phyloP scores from a whole-genome alignment of 2,797 vertebrate genomes.

The Coracias cyanogaster region DNA sequence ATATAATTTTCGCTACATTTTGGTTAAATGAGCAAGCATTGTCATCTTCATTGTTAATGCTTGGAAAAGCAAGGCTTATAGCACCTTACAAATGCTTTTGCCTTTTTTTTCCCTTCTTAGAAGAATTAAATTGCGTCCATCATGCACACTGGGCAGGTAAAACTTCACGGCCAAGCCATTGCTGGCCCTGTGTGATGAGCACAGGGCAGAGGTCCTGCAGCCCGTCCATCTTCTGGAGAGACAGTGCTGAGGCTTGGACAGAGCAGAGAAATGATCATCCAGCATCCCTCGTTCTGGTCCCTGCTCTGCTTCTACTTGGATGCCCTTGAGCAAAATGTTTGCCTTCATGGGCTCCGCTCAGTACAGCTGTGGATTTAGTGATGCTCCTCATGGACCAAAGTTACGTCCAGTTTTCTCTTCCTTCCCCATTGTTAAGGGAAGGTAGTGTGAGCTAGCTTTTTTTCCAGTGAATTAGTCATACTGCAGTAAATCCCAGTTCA shows the following conservation, averaged over 20 bases:
- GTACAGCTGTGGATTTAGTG: not conserved
- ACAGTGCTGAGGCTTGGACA: not conserved
- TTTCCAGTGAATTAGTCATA: not conserved
- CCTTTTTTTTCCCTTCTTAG: not conserved
- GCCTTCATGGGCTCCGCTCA: not conserved
- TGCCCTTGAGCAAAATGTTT: fast-evolving
- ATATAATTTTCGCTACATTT: not conserved
- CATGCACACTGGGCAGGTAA: fast-evolving
- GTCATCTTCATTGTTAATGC: not conserved
- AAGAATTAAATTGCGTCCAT: not conserved
- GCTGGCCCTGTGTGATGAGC: not conserved
- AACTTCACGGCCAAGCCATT: not conserved
- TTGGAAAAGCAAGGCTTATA: not conserved
- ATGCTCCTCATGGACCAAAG: not conserved
- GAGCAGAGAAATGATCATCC: not conserved
- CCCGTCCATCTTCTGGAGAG: too few relatives aligned
- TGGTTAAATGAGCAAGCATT: not conserved
- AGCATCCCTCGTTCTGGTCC: not conserved
- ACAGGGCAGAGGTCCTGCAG: not conserved
- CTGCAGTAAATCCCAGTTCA: not conserved
- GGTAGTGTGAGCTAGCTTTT: not conserved
- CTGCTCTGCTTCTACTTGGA: not conserved
- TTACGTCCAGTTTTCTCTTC: not conserved
- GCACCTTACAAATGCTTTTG: not conserved
- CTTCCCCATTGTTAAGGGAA: not conserved